phyloP scores from a whole-genome alignment of 2,888 invertebrate species.

The Sarcophaga subvicina region DNA sequence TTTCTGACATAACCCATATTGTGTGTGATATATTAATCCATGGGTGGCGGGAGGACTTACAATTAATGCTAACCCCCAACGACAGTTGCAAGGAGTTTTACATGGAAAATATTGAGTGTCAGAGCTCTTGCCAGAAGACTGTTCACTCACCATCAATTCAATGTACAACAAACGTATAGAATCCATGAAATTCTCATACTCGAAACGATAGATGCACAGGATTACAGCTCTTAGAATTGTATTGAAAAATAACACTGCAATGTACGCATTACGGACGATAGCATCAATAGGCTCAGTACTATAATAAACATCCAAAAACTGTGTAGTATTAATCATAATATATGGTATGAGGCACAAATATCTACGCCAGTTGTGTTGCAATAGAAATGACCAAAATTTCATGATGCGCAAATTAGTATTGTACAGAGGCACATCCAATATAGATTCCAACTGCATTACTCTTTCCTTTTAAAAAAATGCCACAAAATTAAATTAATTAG shows the following conservation, averaged over 20 bases:
- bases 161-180: slow-evolving; percentile 71
- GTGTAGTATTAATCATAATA: slow-evolving; percentile 72
- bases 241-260: slow-evolving; percentile 75
- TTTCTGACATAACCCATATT: no score
- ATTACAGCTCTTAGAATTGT: slow-evolving; percentile 73
- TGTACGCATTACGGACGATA: slow-evolving; percentile 75
- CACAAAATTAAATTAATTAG: no score
- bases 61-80: no score
- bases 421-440: slow-evolving; percentile 74
- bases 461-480: no score
- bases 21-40: no score
- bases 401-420: slow-evolving; percentile 73
- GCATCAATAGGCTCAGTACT: slow-evolving; percentile 74
- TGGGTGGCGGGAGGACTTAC: no score
- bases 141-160: slow-evolving; percentile 69
- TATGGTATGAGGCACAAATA: slow-evolving; percentile 75
- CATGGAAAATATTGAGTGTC: no score
- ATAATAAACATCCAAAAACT: slow-evolving; percentile 74
- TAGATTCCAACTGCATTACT: slow-evolving; percentile 39
- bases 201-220: slow-evolving; percentile 72
- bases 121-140: no score
- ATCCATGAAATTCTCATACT: slow-evolving; percentile 74
- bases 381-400: slow-evolving; percentile 77
- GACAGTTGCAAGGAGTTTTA: no score
- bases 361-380: slow-evolving; percentile 77